phyloP scores from a whole-genome alignment of 2,797 vertebrate species.

The Gallinago stenura region DNA sequence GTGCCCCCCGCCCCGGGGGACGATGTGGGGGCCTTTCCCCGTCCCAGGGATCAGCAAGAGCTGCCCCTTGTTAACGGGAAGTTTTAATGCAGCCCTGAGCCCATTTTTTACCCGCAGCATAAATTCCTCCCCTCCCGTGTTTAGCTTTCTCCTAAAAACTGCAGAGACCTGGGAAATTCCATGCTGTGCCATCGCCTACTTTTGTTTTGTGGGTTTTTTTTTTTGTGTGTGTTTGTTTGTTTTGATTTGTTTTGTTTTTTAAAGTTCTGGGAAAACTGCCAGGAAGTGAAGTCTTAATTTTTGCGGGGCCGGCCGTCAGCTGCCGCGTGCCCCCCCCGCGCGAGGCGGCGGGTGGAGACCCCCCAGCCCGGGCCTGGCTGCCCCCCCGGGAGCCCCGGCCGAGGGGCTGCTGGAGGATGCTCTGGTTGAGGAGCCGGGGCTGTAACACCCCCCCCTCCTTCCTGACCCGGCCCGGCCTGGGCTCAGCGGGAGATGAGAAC shows the following conservation, averaged over 20 bases:
- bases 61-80: accelerated
- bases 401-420: too few relatives aligned
- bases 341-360: accelerated
- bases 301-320: not conserved
- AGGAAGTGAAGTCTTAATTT: not conserved
- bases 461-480: not conserved
- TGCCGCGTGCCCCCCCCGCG: not conserved
- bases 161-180: conserved; percentile 5
- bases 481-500: accelerated
- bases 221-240: not conserved
- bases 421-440: not conserved
- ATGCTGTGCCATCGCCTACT: conserved; percentile 3
- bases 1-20: not conserved
- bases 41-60: not conserved
- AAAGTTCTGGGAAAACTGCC: not conserved
- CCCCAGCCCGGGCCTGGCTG: not conserved
- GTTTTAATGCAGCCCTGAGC: not conserved
- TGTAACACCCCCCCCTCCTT: not conserved
- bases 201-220: too few relatives aligned
- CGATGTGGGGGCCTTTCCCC: accelerated
- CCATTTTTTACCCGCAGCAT: not conserved
- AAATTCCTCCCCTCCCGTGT: not conserved
- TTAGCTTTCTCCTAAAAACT: not conserved
- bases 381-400: not conserved
- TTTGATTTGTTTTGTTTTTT: not conserved